Percentiles rank a stretch among this genome's conserved stretches.
Conservation (phyloP, 1,140 invertebrate genomes). For the Tetranychus urticae region DNA sequence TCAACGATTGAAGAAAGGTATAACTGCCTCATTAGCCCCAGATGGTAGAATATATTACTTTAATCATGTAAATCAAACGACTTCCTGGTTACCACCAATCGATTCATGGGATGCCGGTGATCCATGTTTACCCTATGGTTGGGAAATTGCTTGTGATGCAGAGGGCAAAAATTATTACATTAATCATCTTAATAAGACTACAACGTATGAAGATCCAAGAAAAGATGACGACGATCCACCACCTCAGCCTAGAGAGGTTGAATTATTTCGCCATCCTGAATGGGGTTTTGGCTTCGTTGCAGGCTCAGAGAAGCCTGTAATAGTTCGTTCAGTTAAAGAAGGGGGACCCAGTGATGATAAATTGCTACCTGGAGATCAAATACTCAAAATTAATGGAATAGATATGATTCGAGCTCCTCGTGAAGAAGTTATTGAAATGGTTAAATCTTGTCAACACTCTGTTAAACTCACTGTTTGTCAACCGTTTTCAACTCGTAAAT, state of each 20-base stretch:
- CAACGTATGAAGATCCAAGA: slow-evolving; percentile 55
- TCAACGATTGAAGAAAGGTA: not conserved
- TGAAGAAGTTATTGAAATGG: slow-evolving; percentile 67
- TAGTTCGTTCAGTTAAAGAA: slow-evolving; percentile 44
- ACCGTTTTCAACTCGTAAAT: slow-evolving; percentile 44
- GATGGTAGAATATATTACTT: not conserved
- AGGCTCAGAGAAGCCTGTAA: slow-evolving; percentile 65
- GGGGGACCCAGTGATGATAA: slow-evolving; percentile 68
- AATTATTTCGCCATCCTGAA: slow-evolving; percentile 38
- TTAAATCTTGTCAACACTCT: slow-evolving; percentile 46
- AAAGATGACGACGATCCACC: slow-evolving; percentile 20
- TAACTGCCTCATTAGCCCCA: not conserved
- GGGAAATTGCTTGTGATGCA: slow-evolving; percentile 55
- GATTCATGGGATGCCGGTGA: slow-evolving; percentile 37
- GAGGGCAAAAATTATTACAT: slow-evolving; percentile 42
- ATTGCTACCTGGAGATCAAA: slow-evolving; percentile 66
- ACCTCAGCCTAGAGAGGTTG: slow-evolving; percentile 47
- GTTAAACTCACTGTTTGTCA: slow-evolving; percentile 57
- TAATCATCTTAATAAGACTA: slow-evolving; percentile 69
- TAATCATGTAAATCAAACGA: slow-evolving; percentile 49
- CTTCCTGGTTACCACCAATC: slow-evolving; percentile 57
- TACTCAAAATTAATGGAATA: slow-evolving; percentile 63
- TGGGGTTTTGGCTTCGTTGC: slow-evolving; percentile 88
- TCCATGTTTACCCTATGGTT: slow-evolving; percentile 45
- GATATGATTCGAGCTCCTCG: slow-evolving; percentile 57